Evolutionary conservation across 2,888 invertebrate species (phyloP).

Genomic region (Panopea generosa): DNA sequence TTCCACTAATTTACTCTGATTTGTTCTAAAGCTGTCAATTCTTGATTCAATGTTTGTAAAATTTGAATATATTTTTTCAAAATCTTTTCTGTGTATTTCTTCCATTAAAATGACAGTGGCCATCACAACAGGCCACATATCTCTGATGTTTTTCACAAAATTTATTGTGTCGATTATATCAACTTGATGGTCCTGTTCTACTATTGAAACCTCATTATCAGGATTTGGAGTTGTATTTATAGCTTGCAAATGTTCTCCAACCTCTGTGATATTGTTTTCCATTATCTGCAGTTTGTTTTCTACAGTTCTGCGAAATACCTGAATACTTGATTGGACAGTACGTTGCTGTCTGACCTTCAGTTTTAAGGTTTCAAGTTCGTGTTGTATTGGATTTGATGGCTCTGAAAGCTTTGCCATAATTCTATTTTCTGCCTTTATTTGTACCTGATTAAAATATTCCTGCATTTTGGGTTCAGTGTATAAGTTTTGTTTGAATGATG

Average conservation of each 20-base stretch:
- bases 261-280: constrained; percentile 52
- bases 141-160: constrained; percentile 42
- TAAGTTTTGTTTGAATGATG: constrained; percentile 32
- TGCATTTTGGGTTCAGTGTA: constrained; percentile 21
- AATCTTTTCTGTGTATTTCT: constrained; percentile 17
- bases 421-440: constrained; percentile 24
- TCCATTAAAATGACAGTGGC: constrained; percentile 32
- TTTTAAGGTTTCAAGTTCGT: too few species aligned
- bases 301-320: too few species aligned
- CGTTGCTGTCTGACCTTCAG: too few species aligned
- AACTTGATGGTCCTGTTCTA: constrained; percentile 9
- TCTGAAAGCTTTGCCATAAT: constrained; percentile 20
- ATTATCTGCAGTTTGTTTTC: constrained; percentile 43
- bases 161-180: constrained; percentile 19
- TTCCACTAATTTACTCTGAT: constrained; percentile 30
- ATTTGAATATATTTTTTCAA: constrained; percentile 15
- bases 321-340: too few species aligned
- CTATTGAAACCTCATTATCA: constrained; percentile 28
- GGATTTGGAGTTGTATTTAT: constrained; percentile 37
- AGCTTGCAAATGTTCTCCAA: constrained; percentile 29
- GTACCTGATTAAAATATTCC: constrained; percentile 18
- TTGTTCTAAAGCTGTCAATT: constrained; percentile 35
- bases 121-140: constrained; percentile 34
- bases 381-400: too few species aligned
- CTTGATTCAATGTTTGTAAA: constrained; percentile 23